phyloP scores from a whole-genome alignment of 2,113 vertebrate species.

The Neomonachus schauinslandi region DNA sequence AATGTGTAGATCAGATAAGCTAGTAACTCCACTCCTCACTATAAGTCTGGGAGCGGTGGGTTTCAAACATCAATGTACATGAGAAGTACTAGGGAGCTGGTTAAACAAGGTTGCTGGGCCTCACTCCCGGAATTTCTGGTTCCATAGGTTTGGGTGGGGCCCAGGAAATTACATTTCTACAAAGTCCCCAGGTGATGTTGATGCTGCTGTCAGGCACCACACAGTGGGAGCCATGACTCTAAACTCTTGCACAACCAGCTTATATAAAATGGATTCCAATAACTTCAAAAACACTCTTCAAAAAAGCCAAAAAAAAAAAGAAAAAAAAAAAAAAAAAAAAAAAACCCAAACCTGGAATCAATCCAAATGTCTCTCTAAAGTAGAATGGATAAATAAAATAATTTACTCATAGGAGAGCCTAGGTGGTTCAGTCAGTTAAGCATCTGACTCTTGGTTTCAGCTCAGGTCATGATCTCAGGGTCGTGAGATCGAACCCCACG shows the following conservation, averaged over 20 bases:
- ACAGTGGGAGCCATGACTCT: not conserved
- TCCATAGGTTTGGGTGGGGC: not conserved
- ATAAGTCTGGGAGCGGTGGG: not conserved
- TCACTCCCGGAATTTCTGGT: not conserved
- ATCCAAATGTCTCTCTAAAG: not conserved
- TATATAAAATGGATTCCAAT: not conserved
- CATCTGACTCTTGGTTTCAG: too few species aligned
- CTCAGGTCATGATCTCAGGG: too few species aligned
- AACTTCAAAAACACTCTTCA: not conserved
- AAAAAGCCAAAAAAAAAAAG: not conserved
- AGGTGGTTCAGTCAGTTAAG: too few species aligned
- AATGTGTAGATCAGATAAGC: not conserved
- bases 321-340: not conserved
- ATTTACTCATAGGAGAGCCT: too few species aligned
- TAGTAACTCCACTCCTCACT: not conserved
- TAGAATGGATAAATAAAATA: not conserved
- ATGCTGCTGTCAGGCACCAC: not conserved
- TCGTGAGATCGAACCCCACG: too few species aligned
- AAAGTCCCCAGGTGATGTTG: not conserved
- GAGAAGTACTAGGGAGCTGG: not conserved
- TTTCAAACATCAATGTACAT: not conserved
- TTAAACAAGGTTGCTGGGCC: not conserved
- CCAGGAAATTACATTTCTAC: not conserved
- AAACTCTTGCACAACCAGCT: not conserved
- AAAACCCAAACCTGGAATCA: not conserved